Evolutionary conservation across 2,888 invertebrate species (phyloP).

Genomic region (Drosophila antonietae): DNA sequence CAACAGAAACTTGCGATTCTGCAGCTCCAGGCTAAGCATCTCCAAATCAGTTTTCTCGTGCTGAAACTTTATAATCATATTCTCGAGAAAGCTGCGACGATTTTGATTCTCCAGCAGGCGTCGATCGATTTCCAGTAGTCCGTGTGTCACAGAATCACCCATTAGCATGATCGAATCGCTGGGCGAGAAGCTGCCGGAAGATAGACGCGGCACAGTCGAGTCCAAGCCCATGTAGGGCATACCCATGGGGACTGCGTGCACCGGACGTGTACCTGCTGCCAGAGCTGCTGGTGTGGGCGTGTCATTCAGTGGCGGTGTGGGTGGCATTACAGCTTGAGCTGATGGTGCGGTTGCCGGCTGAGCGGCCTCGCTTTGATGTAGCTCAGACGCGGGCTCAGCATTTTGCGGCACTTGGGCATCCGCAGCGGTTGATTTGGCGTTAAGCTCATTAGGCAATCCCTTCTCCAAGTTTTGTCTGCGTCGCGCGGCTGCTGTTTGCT

Average conservation of each 20-base stretch:
- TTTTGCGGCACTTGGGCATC: conserved; percentile 35
- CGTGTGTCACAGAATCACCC: conserved; percentile 70
- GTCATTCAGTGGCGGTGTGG: conserved; percentile 41
- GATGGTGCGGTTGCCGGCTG: conserved; percentile 21
- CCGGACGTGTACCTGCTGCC: not conserved
- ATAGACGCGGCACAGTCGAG: conserved; percentile 21
- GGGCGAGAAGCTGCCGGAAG: conserved; percentile 22
- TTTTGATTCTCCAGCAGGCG: conserved; percentile 82
- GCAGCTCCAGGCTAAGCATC: conserved; percentile 78
- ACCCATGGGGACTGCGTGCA: conserved; percentile 20
- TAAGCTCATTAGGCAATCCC: conserved; percentile 49
- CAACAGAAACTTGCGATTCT: conserved; percentile 81
- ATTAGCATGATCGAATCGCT: conserved; percentile 58
- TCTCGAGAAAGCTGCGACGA: conserved; percentile 82
- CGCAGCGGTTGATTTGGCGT: not conserved
- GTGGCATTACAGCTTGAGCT: conserved; percentile 30
- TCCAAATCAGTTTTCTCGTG: conserved; percentile 83
- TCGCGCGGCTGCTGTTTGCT: conserved; percentile 38
- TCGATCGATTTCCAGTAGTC: conserved; percentile 81
- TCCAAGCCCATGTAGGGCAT: conserved; percentile 45
- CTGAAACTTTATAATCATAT: conserved; percentile 83
- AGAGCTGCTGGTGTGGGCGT: conserved; percentile 16
- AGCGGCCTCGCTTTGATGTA: conserved; percentile 34
- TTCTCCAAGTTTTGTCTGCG: conserved; percentile 35
- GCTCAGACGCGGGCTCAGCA: conserved; percentile 48